phyloP scores from a whole-genome alignment of 2,113 vertebrate species.

The Oncorhynchus clarkii region DNA sequence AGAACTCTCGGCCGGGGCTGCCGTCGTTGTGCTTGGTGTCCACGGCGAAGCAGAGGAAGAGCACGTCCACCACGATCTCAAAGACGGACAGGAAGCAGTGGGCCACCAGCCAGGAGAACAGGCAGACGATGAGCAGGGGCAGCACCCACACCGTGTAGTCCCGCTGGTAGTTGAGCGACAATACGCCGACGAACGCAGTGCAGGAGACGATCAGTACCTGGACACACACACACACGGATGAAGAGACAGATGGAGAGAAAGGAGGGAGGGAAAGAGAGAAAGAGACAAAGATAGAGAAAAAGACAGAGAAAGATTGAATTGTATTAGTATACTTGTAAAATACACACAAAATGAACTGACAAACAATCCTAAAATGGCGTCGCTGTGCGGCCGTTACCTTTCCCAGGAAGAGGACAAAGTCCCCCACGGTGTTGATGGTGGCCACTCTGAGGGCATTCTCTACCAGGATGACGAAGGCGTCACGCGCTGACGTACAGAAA shows the following conservation, averaged over 20 bases:
- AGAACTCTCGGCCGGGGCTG: slow-evolving; percentile 90
- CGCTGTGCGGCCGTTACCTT: slow-evolving; percentile 78
- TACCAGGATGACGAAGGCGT: slow-evolving; percentile 91
- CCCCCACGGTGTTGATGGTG: slow-evolving; percentile 94
- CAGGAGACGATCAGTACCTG: slow-evolving; percentile 91
- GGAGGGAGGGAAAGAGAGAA: background rate
- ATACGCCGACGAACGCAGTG: slow-evolving; percentile 87
- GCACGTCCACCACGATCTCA: slow-evolving; percentile 96
- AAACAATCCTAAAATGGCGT: background rate
- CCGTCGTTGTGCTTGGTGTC: slow-evolving; percentile 96
- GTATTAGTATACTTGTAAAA: background rate
- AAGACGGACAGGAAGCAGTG: slow-evolving; percentile 98
- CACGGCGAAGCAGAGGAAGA: slow-evolving; percentile 98
- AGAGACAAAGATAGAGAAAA: background rate
- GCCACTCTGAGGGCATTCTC: slow-evolving; percentile 93
- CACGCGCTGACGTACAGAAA: slow-evolving; percentile 96
- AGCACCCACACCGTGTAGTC: slow-evolving; percentile 97
- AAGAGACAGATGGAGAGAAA: background rate
- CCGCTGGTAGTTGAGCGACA: slow-evolving; percentile 93
- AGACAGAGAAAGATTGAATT: background rate
- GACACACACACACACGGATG: background rate
- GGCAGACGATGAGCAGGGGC: slow-evolving; percentile 91
- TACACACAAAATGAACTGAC: background rate
- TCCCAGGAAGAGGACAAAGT: slow-evolving; percentile 96
- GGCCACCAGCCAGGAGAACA: slow-evolving; percentile 96